A percentile compares a stretch with the other conserved stretches of the same genome.
These are phyloP conservation scores for Meganola albula DNA, from an alignment of 2,888 invertebrate species.

Conservation along the genomic window DNA sequence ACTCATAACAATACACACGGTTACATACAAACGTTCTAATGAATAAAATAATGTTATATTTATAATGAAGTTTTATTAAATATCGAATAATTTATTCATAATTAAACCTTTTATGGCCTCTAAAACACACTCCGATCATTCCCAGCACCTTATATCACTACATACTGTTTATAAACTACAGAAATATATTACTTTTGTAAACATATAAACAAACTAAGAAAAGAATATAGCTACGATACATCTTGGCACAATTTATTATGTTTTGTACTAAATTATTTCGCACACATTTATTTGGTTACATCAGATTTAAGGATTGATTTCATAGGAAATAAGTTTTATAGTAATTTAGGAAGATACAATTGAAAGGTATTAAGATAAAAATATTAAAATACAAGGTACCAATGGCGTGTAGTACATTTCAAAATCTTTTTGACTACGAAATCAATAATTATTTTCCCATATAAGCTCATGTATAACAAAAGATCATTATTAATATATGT, in stretches of 20 bases:
- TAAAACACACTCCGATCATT: slow-evolving; percentile 16
- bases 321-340: too few species aligned
- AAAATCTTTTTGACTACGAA: too few species aligned
- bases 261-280: slow-evolving; percentile 30
- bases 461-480: too few species aligned
- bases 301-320: too few species aligned
- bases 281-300: too few species aligned
- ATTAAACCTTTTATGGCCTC: slow-evolving; percentile 31
- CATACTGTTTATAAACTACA: slow-evolving; percentile 24
- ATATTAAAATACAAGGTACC: too few species aligned
- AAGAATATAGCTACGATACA: slow-evolving; percentile 22
- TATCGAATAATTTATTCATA: slow-evolving; percentile 41
- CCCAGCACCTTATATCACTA: slow-evolving; percentile 37
- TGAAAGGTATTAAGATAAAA: too few species aligned
- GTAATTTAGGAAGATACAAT: too few species aligned
- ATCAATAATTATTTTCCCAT: too few species aligned
- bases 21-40: not conserved
- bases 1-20: slow-evolving; percentile 26
- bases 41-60: slow-evolving; percentile 29
- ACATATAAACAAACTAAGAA: slow-evolving; percentile 22
- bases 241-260: slow-evolving; percentile 33
- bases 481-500: too few species aligned
- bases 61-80: slow-evolving; percentile 32
- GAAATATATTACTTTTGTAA: slow-evolving; percentile 32
- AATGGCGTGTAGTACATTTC: too few species aligned